phyloP scores from a whole-genome alignment of 2,797 vertebrate genomes.

The Urophycis tenuis region DNA sequence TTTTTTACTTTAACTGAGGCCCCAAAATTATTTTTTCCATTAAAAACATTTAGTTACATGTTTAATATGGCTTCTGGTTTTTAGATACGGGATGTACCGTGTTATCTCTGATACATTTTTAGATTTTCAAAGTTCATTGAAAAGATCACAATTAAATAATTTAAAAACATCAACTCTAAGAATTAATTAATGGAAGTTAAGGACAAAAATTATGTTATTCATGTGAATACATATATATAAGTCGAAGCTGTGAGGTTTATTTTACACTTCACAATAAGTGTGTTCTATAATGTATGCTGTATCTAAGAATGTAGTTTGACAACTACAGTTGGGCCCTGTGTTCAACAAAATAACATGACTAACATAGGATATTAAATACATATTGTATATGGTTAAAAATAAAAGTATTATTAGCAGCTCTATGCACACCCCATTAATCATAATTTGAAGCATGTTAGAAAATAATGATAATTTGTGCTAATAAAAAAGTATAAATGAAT shows the following conservation, averaged over 20 bases:
- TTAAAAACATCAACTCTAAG: background rate
- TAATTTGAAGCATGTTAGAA: constrained; percentile 57
- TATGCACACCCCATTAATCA: constrained; percentile 61
- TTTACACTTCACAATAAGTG: background rate
- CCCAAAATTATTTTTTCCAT: background rate
- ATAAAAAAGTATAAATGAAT: constrained; percentile 47
- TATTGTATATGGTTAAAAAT: constrained; percentile 53
- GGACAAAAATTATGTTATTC: background rate
- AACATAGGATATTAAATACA: constrained; percentile 36
- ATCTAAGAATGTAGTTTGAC: background rate
- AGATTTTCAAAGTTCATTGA: background rate
- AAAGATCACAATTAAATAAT: background rate
- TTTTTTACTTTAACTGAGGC: background rate
- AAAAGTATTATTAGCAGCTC: constrained; percentile 65
- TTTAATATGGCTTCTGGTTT: too few species aligned
- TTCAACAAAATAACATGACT: background rate
- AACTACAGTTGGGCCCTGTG: constrained; percentile 1
- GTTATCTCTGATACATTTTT: background rate
- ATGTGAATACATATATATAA: background rate
- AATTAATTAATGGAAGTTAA: background rate
- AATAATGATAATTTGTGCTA: constrained; percentile 59
- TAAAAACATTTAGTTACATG: background rate
- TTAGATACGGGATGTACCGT: background rate
- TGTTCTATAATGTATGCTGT: background rate
- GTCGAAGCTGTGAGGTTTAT: background rate